These are phyloP conservation scores for Hippocampus abdominalis DNA, from an alignment of 2,113 vertebrate genomes.

Conservation along the genomic window DNA sequence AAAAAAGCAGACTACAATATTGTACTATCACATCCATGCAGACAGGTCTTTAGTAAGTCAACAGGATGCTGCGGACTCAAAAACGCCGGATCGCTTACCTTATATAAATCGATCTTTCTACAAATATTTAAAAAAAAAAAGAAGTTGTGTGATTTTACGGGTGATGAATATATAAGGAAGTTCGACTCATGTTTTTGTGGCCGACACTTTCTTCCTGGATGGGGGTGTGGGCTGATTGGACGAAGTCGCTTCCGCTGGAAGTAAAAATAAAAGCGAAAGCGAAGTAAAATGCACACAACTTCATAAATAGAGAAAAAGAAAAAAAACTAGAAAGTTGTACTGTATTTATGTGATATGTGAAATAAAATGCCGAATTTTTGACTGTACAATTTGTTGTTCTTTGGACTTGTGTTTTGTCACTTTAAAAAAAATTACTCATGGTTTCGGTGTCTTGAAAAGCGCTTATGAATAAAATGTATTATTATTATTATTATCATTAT, in stretches of 20 bases:
- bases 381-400: neutral
- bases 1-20: too few relatives aligned
- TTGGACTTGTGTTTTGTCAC: neutral
- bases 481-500: neutral
- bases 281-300: too few relatives aligned
- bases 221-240: constrained; percentile 54
- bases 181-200: constrained; percentile 27
- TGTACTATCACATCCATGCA: too few relatives aligned
- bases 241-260: neutral
- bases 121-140: neutral
- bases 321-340: too few relatives aligned
- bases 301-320: neutral
- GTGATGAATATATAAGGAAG: constrained; percentile 42
- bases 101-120: neutral
- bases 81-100: constrained; percentile 33
- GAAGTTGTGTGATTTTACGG: too few relatives aligned
- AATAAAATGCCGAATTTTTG: neutral
- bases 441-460: too few relatives aligned
- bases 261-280: constrained; percentile 41
- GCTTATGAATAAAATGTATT: too few relatives aligned
- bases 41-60: neutral
- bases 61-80: neutral
- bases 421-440: neutral
- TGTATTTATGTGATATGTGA: neutral
- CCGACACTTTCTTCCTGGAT: constrained; percentile 62